These are phyloP conservation scores for Hydrozoanthus tunicans DNA, from an alignment of 64 coral and sea anemone genomes.

Conservation along the genomic window DNA sequence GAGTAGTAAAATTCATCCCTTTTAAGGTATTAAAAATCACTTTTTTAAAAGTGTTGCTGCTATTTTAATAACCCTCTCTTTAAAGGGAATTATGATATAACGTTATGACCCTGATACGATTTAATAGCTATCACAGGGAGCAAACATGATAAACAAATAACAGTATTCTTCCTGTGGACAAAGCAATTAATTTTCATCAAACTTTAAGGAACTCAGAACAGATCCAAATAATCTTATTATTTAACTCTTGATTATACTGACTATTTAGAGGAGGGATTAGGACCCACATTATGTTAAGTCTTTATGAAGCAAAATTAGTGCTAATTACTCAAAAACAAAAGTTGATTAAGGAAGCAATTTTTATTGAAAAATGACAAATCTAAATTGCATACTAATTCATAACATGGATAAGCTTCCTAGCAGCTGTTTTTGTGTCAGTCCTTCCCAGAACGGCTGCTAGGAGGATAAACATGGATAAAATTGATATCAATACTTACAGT, in stretches of 20 bases:
- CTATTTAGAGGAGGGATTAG: not conserved
- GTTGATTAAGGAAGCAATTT: slow-evolving; percentile 10
- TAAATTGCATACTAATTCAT: slow-evolving; percentile 13
- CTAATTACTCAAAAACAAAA: not conserved
- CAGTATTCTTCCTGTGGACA: not conserved
- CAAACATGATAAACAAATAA: slow-evolving; percentile 1
- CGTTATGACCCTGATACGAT: slow-evolving; percentile 6
- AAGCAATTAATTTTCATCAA: not conserved
- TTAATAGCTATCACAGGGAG: slow-evolving; percentile 11
- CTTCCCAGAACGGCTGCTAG: not conserved
- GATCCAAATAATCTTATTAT: not conserved
- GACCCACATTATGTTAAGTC: not conserved
- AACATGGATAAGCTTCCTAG: not conserved
- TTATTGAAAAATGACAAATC: slow-evolving; percentile 12
- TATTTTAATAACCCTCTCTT: slow-evolving; percentile 8
- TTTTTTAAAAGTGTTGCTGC: not conserved
- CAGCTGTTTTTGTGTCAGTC: not conserved
- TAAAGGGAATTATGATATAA: not conserved
- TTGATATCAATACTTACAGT: not conserved
- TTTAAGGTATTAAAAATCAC: not conserved
- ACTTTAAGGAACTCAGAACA: not conserved
- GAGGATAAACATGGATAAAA: not conserved
- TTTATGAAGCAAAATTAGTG: not conserved
- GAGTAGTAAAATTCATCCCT: slow-evolving; percentile 1
- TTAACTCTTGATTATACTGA: not conserved